Base-by-base conservation (phyloP, 2,888 invertebrate species). In the Zhengitettix transpicula region DNA sequence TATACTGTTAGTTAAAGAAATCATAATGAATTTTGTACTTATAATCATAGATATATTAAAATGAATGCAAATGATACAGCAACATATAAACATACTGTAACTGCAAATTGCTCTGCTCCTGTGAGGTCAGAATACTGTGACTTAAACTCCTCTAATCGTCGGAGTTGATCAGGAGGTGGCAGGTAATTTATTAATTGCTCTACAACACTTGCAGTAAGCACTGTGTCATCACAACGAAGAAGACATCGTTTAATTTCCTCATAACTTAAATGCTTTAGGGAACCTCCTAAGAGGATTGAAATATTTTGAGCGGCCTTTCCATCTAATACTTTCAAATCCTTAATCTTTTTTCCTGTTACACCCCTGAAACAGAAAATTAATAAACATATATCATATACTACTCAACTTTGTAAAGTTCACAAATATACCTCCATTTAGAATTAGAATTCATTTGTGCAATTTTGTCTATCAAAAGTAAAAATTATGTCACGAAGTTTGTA, bases 51-150 rank as follows among this genome's bases (percentile, higher is more conserved):
- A 0, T 52, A 10, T 0, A 41, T 28, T 1, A 15, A 10, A 54
- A 54, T 14, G 15, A 8, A 47, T n/a, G 12, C 12, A n/a, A 47
- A n/a, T 9, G 47, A 3, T n/a, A 51, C n/a, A n/a, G n/a, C n/a
- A n/a, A n/a, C n/a, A 44, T 40, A 56, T 42, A 40, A 57, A 70
- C 75, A 71, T 70, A 83, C 82, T 41, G 89, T 89, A 0, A 94
- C 86, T 57, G 90, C 89, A 74, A 98, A 98, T 72, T 92, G 93
- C 71, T 99, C 99, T 0, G 97, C 93, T 66, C 94, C 95, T 0
- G 89, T 88, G 62, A 95, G 73, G 12, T 92, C 88, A 57, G 85
- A 81, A 69, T 87, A 88, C 16, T 82, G 78, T 62, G 84, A 83
- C 69, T 89, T 87, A 64, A 88, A 79, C 63, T 88, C 86, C 41